Evolutionary conservation across 1,140 invertebrate species (phyloP).

Genomic region (Papilio glaucus): DNA sequence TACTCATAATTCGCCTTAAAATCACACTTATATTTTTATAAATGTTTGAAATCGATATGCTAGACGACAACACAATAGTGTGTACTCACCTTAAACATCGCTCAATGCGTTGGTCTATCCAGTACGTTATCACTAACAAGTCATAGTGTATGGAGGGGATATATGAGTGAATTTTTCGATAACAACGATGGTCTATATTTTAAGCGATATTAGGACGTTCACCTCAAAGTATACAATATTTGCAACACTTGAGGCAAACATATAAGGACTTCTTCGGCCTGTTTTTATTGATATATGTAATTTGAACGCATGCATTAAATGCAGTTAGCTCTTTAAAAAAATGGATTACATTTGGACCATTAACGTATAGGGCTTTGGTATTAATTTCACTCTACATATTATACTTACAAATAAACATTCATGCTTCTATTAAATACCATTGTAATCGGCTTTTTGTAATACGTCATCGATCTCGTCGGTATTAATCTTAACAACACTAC

Average conservation of each 20-base stretch:
- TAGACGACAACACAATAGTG: not conserved
- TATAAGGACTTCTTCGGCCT: not conserved
- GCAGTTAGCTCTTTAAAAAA: not conserved
- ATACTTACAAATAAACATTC: too few species aligned
- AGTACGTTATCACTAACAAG: slow-evolving; percentile 4
- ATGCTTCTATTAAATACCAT: too few species aligned
- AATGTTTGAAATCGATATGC: not conserved
- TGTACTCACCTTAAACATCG: not conserved
- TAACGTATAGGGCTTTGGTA: too few species aligned
- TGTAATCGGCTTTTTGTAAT: too few species aligned
- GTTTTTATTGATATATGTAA: too few species aligned
- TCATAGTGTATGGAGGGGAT: too few species aligned
- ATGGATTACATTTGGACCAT: too few species aligned
- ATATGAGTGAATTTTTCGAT: not conserved
- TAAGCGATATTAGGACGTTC: not conserved
- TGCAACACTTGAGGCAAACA: not conserved
- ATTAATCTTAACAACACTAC: too few species aligned
- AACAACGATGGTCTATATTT: not conserved
- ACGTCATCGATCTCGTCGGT: too few species aligned
- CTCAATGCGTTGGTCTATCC: not conserved
- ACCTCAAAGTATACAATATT: not conserved
- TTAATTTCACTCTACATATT: too few species aligned
- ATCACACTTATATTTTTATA: not conserved
- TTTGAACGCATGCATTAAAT: not conserved
- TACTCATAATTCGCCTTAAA: too few species aligned